phyloP scores from a whole-genome alignment of 2,797 vertebrate species.

The Phoebastria nigripes region DNA sequence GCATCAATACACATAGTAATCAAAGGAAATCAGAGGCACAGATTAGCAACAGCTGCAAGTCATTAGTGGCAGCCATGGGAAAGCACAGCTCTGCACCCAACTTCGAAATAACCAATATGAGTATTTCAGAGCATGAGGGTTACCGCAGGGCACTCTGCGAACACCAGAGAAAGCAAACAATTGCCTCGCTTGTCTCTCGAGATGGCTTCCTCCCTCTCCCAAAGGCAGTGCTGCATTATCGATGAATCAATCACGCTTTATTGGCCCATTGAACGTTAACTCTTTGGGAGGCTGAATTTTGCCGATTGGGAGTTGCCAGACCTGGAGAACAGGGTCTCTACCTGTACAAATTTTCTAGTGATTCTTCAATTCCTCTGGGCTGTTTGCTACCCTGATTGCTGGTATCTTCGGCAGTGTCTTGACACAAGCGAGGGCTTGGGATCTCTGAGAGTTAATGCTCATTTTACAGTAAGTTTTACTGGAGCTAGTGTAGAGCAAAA shows the following conservation, averaged over 20 bases:
- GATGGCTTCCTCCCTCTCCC: conserved; percentile 51
- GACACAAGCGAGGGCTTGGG: neutral
- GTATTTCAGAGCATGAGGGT: conserved; percentile 75
- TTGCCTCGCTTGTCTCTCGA: conserved; percentile 74
- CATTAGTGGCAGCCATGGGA: conserved; percentile 84
- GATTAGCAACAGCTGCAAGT: conserved; percentile 86
- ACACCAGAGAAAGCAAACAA: conserved; percentile 73
- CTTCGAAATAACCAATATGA: conserved; percentile 78
- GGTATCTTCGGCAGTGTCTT: neutral
- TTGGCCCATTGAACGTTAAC: neutral
- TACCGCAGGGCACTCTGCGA: conserved; percentile 73
- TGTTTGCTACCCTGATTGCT: neutral
- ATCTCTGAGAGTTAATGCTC: neutral
- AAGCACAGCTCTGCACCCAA: conserved; percentile 80
- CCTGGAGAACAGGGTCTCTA: neutral
- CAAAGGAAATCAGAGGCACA: conserved; percentile 84
- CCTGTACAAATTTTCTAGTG: neutral
- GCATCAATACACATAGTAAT: conserved; percentile 86
- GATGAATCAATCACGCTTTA: conserved; percentile 47
- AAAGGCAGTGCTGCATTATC: conserved; percentile 7
- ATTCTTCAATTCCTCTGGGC: neutral
- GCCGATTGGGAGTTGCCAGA: neutral
- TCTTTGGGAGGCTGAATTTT: conserved; percentile 3
- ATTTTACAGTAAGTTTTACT: conserved; percentile 11
- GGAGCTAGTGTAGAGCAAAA: conserved; percentile 16